Evolutionary conservation across 2,113 vertebrate species (phyloP).

Genomic region (Bambusicola thoracicus): DNA sequence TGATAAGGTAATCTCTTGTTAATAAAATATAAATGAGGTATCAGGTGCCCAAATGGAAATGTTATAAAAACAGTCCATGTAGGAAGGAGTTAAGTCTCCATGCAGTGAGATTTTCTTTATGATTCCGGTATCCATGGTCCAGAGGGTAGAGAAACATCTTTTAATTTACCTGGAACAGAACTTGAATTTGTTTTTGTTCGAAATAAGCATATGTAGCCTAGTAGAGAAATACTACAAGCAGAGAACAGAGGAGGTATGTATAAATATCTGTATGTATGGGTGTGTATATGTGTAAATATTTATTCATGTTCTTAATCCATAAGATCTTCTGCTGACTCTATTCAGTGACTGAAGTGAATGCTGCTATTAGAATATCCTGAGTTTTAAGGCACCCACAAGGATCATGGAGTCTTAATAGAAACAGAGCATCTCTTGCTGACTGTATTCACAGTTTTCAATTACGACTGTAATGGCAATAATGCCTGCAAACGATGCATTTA

Average conservation of each 20-base stretch:
- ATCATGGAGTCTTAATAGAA: background rate
- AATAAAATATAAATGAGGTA: background rate
- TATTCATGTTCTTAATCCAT: background rate
- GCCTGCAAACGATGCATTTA: background rate
- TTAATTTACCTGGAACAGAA: background rate
- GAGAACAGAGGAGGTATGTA: background rate
- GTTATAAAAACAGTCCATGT: background rate
- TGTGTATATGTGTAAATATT: background rate
- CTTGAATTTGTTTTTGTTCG: background rate
- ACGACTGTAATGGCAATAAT: background rate
- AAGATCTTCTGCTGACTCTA: conserved; percentile 31
- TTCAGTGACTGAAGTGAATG: background rate
- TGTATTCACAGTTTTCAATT: background rate
- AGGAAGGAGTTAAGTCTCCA: background rate
- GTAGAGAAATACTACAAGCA: background rate
- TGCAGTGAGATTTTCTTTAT: background rate
- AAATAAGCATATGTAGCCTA: background rate
- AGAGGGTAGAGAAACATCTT: background rate
- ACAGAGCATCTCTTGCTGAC: background rate
- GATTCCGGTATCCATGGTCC: background rate
- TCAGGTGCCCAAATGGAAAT: background rate
- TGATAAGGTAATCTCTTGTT: conserved; percentile 87
- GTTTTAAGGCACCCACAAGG: background rate
- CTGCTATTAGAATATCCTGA: background rate
- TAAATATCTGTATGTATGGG: background rate